These are phyloP conservation scores for Tachystola acroxantha DNA, from an alignment of 2,888 invertebrate genomes.

Conservation along the genomic window DNA sequence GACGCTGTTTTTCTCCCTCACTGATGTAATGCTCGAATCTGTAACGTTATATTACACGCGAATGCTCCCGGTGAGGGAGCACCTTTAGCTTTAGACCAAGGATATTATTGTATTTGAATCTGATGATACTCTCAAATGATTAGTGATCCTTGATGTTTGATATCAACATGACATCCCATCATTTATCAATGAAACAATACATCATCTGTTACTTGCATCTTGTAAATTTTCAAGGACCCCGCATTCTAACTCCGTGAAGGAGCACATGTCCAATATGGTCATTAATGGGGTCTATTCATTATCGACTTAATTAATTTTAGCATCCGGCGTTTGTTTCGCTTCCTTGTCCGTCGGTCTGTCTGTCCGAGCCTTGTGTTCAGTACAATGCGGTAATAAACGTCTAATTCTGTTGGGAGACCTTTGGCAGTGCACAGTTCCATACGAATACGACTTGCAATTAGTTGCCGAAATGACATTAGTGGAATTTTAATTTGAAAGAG, in stretches of 20 bases:
- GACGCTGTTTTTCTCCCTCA: no score
- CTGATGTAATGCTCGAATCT: no score
- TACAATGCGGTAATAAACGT: conserved; percentile 71
- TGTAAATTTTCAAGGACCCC: conserved; percentile 6
- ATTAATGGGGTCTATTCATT: conserved; percentile 39
- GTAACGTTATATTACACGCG: no score
- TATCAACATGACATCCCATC: background rate
- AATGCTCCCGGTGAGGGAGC: no score
- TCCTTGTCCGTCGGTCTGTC: conserved; percentile 46
- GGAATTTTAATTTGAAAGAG: no score
- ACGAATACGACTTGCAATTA: conserved; percentile 7
- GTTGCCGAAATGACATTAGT: no score
- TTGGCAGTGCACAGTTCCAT: conserved; percentile 30
- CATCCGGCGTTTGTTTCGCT: conserved; percentile 72
- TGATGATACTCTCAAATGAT: background rate
- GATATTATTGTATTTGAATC: no score
- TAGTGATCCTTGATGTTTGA: background rate
- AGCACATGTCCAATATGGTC: conserved; percentile 16
- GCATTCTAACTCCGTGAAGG: conserved; percentile 3
- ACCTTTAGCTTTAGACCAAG: no score
- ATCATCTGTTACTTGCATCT: conserved; percentile 5
- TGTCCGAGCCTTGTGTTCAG: conserved; percentile 20
- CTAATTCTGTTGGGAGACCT: conserved; percentile 59
- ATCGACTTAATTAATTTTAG: conserved; percentile 64
- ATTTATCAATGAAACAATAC: conserved; percentile 10